Percentiles rank a stretch among this genome's conserved stretches.
Conservation (phyloP, 2,888 invertebrate genomes). For the Lasioglossum malachurum region DNA sequence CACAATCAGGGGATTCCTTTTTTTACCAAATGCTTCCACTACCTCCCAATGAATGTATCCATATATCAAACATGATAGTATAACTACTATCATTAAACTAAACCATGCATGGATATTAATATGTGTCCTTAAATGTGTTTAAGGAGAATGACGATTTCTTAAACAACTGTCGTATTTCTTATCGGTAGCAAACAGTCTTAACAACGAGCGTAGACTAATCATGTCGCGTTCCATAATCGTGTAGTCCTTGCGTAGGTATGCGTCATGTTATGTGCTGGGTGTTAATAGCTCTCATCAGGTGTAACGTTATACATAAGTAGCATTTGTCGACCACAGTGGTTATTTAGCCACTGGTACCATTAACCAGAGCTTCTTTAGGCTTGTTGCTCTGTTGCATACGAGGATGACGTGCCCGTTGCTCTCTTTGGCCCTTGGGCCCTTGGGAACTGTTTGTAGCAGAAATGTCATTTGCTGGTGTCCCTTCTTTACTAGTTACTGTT, state of each 20-base stretch:
- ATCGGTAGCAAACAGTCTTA: slow-evolving; percentile 84
- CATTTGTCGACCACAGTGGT: slow-evolving; percentile 64
- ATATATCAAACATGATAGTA: slow-evolving; percentile 80
- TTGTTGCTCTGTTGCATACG: slow-evolving; percentile 85
- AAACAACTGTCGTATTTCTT: slow-evolving; percentile 81
- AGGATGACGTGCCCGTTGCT: slow-evolving; percentile 80
- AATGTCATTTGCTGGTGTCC: slow-evolving; percentile 80
- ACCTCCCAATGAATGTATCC: slow-evolving; percentile 84
- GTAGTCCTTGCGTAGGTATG: slow-evolving; percentile 83
- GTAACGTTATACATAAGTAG: slow-evolving; percentile 75
- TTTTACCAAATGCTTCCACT: slow-evolving; percentile 80
- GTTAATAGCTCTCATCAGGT: slow-evolving; percentile 79
- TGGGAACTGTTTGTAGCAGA: slow-evolving; percentile 80
- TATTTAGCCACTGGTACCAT: slow-evolving; percentile 87
- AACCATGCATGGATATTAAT: slow-evolving; percentile 84
- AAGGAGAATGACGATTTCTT: slow-evolving; percentile 78
- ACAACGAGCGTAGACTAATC: slow-evolving; percentile 84
- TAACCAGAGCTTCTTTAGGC: slow-evolving; percentile 89
- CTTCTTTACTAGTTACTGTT: slow-evolving; percentile 80
- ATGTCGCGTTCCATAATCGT: slow-evolving; percentile 82
- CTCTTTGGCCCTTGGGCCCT: slow-evolving; percentile 83
- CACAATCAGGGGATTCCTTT: slow-evolving; percentile 80
- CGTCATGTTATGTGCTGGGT: slow-evolving; percentile 83
- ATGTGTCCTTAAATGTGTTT: slow-evolving; percentile 82
- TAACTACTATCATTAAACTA: slow-evolving; percentile 81